Percentiles rank a stretch among this genome's conserved stretches.
These are phyloP conservation scores for Progne subis DNA, from an alignment of 2,113 vertebrate genomes.

Conservation along the genomic window DNA sequence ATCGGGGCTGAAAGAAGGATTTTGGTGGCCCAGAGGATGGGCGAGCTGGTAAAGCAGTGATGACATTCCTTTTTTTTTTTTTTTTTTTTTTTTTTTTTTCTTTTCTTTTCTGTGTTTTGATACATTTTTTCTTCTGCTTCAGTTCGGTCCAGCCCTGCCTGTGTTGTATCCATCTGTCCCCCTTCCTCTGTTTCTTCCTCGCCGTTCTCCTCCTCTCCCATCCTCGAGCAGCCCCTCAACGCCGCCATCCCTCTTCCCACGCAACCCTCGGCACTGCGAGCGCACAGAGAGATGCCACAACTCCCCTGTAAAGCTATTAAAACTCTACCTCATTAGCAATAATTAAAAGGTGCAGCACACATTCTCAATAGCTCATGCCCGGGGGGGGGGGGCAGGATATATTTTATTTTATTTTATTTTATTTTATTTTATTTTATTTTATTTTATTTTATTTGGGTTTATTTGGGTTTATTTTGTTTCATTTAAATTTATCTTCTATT, in stretches of 20 bases:
- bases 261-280: background rate
- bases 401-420: background rate
- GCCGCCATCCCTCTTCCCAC: rapidly evolving
- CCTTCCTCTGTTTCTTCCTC: background rate
- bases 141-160: background rate
- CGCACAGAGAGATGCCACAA: background rate
- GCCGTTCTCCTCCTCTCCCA: background rate
- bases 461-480: too few species aligned
- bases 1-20: background rate
- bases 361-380: constrained; percentile 22
- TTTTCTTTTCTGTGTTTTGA: background rate
- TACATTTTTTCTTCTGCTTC: background rate
- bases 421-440: background rate
- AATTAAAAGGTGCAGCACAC: constrained; percentile 59
- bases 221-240: background rate
- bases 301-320: constrained; percentile 60
- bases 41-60: background rate
- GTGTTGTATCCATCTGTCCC: background rate
- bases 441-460: too few species aligned
- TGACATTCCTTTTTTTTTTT: background rate
- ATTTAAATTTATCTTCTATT: background rate
- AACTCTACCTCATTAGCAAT: constrained; percentile 62
- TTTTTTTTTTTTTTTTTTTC: too few species aligned
- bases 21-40: background rate
- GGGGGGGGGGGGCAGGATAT: background rate